Evolutionary conservation across 2,888 invertebrate species (phyloP).

Genomic region (Branchipolynoe longqiensis): DNA sequence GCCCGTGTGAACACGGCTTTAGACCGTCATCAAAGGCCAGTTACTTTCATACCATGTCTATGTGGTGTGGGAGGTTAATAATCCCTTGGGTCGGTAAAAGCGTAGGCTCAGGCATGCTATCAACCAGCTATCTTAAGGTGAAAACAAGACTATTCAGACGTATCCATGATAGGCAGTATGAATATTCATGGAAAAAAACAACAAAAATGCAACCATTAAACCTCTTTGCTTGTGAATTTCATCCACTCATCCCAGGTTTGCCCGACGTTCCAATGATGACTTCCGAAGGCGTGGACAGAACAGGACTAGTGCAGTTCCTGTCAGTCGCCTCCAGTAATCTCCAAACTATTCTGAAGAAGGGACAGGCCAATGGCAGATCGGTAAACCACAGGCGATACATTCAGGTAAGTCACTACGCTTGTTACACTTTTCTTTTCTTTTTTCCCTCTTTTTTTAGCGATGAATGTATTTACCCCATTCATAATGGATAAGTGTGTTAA

Average conservation of each 20-base stretch:
- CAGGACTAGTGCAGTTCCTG: neutral
- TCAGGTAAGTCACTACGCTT: neutral
- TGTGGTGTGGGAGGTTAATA: too few species aligned
- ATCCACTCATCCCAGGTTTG: neutral
- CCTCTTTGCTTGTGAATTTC: neutral
- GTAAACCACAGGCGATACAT: slow-evolving; percentile 16
- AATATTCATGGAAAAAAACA: neutral
- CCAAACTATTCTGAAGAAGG: neutral
- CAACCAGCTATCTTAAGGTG: too few species aligned
- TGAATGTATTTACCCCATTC: too few species aligned
- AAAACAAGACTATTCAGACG: too few species aligned
- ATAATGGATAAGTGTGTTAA: too few species aligned
- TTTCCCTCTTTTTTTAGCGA: too few species aligned
- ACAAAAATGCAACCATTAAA: neutral
- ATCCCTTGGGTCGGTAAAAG: too few species aligned
- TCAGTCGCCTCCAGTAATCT: neutral
- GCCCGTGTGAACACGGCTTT: too few species aligned
- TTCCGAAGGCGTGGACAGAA: neutral
- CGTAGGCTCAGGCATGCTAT: too few species aligned
- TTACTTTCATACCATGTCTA: too few species aligned
- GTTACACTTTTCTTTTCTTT: neutral
- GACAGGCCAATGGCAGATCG: neutral
- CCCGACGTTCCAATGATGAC: neutral
- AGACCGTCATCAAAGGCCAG: too few species aligned
- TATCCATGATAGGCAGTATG: too few species aligned